These are phyloP conservation scores for Atethmia centrago DNA, from an alignment of 2,888 invertebrate genomes.

Conservation along the genomic window DNA sequence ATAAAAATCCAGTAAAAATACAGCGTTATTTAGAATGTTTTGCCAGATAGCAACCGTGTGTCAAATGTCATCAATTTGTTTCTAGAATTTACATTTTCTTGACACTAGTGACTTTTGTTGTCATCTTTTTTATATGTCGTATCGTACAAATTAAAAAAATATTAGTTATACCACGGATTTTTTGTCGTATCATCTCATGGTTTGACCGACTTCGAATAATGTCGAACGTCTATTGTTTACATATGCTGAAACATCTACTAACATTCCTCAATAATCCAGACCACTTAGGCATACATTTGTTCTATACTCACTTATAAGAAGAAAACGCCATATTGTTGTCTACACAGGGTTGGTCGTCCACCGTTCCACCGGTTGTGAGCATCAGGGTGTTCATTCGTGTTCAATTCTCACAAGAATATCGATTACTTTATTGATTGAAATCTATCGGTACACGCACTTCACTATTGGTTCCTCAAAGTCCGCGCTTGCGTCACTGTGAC, in stretches of 20 bases:
- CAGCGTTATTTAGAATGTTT: conserved; percentile 16
- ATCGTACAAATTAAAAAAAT: background rate
- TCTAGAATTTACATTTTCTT: conserved; percentile 30
- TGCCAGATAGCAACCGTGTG: conserved; percentile 15
- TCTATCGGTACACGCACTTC: conserved; percentile 75
- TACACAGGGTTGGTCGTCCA: conserved; percentile 86
- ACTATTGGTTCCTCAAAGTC: conserved; percentile 77
- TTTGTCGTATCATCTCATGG: background rate
- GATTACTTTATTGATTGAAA: conserved; percentile 61
- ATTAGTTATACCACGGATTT: background rate
- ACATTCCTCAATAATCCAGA: conserved; percentile 28
- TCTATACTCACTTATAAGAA: conserved; percentile 85
- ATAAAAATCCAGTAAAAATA: conserved; percentile 5
- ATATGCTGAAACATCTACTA: conserved; percentile 3
- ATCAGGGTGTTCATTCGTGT: conserved; percentile 88
- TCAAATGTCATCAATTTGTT: conserved; percentile 39
- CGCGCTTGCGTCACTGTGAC: conserved; percentile 79
- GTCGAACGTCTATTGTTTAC: conserved; percentile 22
- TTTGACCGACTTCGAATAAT: conserved; percentile 12
- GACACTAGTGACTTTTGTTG: conserved; percentile 38
- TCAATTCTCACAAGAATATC: conserved; percentile 66
- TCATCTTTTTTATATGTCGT: conserved; percentile 24
- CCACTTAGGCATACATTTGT: conserved; percentile 55
- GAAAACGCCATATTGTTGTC: conserved; percentile 88
- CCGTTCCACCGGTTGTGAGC: conserved; percentile 85